Conservation (phyloP, 2,797 vertebrate species). For the Sebastes baramenuke region DNA sequence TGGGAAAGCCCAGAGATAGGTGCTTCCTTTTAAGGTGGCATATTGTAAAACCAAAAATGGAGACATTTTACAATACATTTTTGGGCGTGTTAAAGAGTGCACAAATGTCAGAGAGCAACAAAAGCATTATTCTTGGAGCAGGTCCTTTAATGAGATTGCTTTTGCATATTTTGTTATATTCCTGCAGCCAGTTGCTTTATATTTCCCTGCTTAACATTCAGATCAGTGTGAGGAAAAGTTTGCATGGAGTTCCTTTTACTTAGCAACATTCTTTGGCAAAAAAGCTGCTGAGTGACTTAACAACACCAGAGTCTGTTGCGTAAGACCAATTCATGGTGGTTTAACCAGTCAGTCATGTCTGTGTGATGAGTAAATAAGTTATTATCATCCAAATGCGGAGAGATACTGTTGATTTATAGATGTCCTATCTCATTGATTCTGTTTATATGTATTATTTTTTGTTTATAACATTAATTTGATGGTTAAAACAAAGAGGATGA, state of each 20-base stretch:
- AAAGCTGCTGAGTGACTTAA: constrained; percentile 46
- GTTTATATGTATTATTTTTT: background rate
- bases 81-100: background rate
- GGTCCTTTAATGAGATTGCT: background rate
- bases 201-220: constrained; percentile 68
- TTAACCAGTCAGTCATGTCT: constrained; percentile 17
- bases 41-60: background rate
- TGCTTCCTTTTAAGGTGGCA: constrained; percentile 17
- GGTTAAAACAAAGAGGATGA: background rate
- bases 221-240: constrained; percentile 51
- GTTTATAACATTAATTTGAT: background rate
- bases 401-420: background rate
- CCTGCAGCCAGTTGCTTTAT: constrained; percentile 36
- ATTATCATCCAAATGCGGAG: background rate
- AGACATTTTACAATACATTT: constrained; percentile 9
- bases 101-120: background rate
- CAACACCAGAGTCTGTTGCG: constrained; percentile 32
- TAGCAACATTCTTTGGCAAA: constrained; percentile 68
- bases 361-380: background rate
- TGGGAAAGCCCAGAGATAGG: constrained; percentile 55
- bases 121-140: background rate
- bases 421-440: background rate
- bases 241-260: constrained; percentile 60
- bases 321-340: constrained; percentile 32
- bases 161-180: constrained; percentile 16